phyloP scores from a whole-genome alignment of 2,113 vertebrate genomes.

The Apistogramma diplotaenia region DNA sequence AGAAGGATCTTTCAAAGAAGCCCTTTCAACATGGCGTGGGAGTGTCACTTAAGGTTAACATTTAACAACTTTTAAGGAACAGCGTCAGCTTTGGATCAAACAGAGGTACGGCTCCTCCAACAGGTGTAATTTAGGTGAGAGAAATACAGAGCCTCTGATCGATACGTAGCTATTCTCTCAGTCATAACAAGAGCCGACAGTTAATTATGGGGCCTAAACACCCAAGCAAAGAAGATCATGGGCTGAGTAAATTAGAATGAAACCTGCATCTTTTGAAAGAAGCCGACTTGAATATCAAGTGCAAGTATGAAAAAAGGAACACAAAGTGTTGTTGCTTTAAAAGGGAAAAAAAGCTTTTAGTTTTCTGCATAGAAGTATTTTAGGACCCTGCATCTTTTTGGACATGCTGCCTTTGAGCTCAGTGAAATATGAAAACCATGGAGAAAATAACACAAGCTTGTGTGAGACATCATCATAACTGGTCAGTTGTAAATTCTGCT shows the following conservation, averaged over 20 bases:
- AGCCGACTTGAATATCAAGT: not conserved
- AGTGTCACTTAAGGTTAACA: not conserved
- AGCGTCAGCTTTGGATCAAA: constrained; percentile 13
- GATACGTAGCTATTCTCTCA: constrained; percentile 12
- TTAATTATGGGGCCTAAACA: constrained; percentile 20
- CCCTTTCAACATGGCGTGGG: not conserved
- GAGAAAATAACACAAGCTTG: not conserved
- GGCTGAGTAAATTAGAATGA: not conserved
- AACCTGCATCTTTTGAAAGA: not conserved
- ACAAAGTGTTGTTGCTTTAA: not conserved
- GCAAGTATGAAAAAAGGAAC: not conserved
- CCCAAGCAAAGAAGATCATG: not conserved
- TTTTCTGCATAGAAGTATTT: too few relatives aligned
- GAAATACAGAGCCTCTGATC: constrained; percentile 9
- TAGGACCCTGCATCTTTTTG: not conserved
- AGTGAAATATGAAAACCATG: not conserved
- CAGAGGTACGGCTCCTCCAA: not conserved
- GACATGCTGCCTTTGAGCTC: not conserved
- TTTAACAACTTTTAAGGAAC: constrained; percentile 4
- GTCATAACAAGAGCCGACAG: constrained; percentile 25
- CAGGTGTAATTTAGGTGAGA: constrained; percentile 22
- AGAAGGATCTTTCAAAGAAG: not conserved
- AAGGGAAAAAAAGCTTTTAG: not conserved
- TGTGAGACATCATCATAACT: not conserved
- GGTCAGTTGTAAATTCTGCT: not conserved